Percentiles rank a stretch among this genome's conserved stretches.
These are phyloP conservation scores for Pelagia noctiluca DNA, from an alignment of 30 jellyfish, hydroid and myxozoan genomes.

Conservation along the genomic window DNA sequence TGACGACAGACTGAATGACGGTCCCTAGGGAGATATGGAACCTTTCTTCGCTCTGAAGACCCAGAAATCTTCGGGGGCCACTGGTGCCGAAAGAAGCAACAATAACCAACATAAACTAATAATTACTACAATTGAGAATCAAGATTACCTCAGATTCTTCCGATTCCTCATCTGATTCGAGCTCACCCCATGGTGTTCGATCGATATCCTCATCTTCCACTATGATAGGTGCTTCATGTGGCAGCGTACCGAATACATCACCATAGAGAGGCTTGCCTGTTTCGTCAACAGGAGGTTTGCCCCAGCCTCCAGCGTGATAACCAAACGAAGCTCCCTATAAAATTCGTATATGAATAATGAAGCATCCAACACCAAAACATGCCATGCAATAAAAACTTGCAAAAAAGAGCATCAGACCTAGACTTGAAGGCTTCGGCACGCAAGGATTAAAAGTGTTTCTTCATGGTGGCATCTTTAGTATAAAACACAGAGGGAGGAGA, in stretches of 20 bases:
- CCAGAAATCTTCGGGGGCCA: too few species aligned
- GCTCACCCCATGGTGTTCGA: slow-evolving; percentile 99
- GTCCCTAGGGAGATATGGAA: too few species aligned
- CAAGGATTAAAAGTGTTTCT: too few species aligned
- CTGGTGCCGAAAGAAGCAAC: too few species aligned
- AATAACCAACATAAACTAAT: too few species aligned
- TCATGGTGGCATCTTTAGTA: too few species aligned
- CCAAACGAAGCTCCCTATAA: slow-evolving; percentile 99
- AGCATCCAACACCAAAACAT: neutral
- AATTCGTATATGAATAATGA: neutral
- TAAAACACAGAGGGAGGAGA: too few species aligned
- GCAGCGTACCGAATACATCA: slow-evolving; percentile 96
- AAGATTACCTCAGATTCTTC: slow-evolving; percentile 83
- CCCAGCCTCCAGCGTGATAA: slow-evolving; percentile 99
- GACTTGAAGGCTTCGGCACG: too few species aligned
- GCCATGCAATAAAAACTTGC: too few species aligned
- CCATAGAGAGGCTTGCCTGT: slow-evolving; percentile 99
- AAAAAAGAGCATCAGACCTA: too few species aligned
- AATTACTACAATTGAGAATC: neutral
- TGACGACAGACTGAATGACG: too few species aligned
- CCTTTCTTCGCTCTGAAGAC: too few species aligned
- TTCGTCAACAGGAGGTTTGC: slow-evolving; percentile 99
- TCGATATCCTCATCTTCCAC: slow-evolving; percentile 92
- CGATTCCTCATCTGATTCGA: slow-evolving; percentile 94
- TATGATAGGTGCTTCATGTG: slow-evolving; percentile 73